Percentiles rank a stretch among this genome's conserved stretches.
These are phyloP conservation scores for Numida meleagris DNA, from an alignment of 2,113 vertebrate species.

Conservation along the genomic window DNA sequence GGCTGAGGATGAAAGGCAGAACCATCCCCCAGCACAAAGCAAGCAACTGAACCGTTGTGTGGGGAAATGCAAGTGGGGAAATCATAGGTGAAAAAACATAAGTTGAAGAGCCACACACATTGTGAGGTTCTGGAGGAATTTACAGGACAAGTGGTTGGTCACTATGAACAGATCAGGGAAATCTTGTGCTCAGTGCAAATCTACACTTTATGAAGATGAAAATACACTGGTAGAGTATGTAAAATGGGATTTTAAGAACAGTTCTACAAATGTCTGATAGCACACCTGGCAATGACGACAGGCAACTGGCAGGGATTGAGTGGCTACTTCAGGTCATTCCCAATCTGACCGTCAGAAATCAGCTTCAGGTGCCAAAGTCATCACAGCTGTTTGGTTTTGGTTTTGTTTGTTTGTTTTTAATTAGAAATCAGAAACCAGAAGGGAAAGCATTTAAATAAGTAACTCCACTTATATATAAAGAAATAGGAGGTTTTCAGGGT, in stretches of 20 bases:
- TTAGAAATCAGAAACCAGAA: background rate
- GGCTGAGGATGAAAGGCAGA: background rate
- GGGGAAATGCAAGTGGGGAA: background rate
- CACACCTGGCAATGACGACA: background rate
- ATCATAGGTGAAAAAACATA: background rate
- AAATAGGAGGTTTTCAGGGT: background rate
- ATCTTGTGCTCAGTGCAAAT: background rate
- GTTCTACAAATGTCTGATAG: background rate
- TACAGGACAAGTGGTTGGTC: background rate
- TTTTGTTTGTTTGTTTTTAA: background rate
- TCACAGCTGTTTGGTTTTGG: background rate
- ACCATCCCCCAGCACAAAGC: background rate
- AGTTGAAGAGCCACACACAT: background rate
- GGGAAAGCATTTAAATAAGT: background rate
- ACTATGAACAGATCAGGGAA: background rate
- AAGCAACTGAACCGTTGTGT: background rate
- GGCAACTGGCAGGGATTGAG: background rate
- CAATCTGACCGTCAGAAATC: background rate
- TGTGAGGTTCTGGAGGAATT: background rate
- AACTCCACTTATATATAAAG: background rate
- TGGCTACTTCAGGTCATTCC: accelerated
- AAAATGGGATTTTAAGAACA: background rate
- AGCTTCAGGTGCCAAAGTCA: background rate
- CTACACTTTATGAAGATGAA: background rate
- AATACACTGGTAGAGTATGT: background rate